These are phyloP conservation scores for Caenorhabditis afra DNA, from an alignment of 2,888 invertebrate genomes.

Conservation along the genomic window DNA sequence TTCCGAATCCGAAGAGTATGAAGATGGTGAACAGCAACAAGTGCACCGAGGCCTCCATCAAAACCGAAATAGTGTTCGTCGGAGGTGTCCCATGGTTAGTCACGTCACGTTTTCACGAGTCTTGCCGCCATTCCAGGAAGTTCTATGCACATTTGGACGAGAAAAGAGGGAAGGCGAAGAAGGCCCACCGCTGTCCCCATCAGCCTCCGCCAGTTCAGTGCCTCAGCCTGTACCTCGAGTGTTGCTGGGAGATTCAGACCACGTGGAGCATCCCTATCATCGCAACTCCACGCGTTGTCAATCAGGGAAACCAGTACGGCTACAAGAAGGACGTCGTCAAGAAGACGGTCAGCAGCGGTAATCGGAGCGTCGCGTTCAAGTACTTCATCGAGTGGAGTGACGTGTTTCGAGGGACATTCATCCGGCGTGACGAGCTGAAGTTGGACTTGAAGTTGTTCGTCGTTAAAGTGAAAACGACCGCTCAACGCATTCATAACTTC, in stretches of 20 bases:
- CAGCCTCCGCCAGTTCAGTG: background rate
- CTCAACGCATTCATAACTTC: too few species aligned
- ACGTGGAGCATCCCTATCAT: background rate
- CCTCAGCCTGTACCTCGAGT: background rate
- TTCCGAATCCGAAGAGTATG: background rate
- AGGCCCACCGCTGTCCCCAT: too few species aligned
- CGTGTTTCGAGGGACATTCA: too few species aligned
- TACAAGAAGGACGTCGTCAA: background rate
- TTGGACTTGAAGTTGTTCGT: too few species aligned
- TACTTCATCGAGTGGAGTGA: too few species aligned
- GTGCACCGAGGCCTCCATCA: background rate
- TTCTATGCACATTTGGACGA: background rate
- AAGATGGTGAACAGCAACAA: background rate
- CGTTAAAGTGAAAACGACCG: too few species aligned
- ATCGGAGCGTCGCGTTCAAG: too few species aligned
- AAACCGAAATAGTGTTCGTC: background rate
- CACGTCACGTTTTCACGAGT: background rate
- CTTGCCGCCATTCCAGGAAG: constrained; percentile 6
- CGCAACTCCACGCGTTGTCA: background rate
- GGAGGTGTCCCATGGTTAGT: background rate
- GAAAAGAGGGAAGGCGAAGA: background rate
- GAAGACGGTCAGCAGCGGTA: too few species aligned
- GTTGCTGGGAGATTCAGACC: background rate
- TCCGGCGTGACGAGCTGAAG: too few species aligned
- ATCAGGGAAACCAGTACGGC: background rate